Evolutionary conservation across 2,888 invertebrate species (phyloP), one percentile per base, ranked within the genome.

Genomic region (Eurois occulta): DNA sequence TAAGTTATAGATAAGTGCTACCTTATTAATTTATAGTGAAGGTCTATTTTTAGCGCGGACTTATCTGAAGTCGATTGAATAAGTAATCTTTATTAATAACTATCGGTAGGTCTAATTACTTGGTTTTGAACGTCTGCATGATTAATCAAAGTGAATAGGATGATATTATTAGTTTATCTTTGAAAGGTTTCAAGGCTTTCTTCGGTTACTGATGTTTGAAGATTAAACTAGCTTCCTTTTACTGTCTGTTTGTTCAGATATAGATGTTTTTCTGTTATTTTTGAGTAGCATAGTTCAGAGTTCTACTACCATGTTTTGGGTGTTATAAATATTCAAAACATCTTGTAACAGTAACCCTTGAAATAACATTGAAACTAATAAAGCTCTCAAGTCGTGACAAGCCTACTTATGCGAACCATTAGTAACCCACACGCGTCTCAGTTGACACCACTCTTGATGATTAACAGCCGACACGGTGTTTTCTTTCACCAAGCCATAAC

Each of bases 341-440:
- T 24, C 52, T 78, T 67, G 55, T 58, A 67, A 81, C 80, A 80
- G 67, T 80, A 71, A 35, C 68, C 68, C 58, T 81, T 81, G 58
- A 73, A 84, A 81, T 74, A 80, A 84, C 52, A 80, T 18, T 52
- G 80, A 70, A 81, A 66, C 35, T 69, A 80, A 84, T 84, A 81
- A 81, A 80, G 46, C 46, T 38, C 24, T 28, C 35, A 65, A 52
- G 80, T 60, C 69, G 69, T 73, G 85, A 46, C 81, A 60, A 74
- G 74, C 69, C 74, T 84, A 73, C 81, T 81, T 84, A 84, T 60
- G 68, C 80, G 65, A n/a, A 46, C 74, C 81, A 81, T 81, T 84
- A 80, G 81, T 81, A 84, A 81, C 24, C 65, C 65, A 81, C 65
- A 80, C 81, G 85, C 74, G 65, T 84, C 58, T 80, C 65, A 41